Evolutionary conservation across 2,113 vertebrate species (phyloP).

Genomic region (Elanus axillaris): DNA sequence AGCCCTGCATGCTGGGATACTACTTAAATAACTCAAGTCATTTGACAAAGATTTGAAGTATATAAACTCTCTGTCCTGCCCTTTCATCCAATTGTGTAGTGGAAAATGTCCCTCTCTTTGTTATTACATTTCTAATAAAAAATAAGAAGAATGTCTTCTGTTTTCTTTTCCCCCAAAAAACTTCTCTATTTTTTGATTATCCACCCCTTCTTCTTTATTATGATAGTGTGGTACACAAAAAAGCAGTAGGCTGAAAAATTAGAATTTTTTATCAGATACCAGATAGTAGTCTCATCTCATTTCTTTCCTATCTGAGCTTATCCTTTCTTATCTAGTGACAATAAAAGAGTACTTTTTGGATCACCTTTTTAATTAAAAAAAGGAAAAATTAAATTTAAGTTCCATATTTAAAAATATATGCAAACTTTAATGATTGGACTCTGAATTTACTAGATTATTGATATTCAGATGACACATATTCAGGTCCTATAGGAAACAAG

Average conservation of each 20-base stretch:
- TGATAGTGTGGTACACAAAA: not conserved
- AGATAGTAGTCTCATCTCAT: not conserved
- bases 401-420: not conserved
- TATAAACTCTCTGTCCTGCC: not conserved
- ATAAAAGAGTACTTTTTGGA: not conserved
- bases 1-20: not conserved
- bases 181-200: not conserved
- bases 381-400: not conserved
- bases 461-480: not conserved
- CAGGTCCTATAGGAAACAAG: not conserved
- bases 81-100: not conserved
- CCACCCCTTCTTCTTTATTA: not conserved
- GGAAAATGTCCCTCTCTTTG: not conserved
- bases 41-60: not conserved
- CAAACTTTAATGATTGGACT: not conserved
- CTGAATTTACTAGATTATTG: not conserved
- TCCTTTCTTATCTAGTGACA: not conserved
- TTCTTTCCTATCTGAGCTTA: not conserved
- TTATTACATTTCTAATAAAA: not conserved
- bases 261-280: not conserved
- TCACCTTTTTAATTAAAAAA: not conserved
- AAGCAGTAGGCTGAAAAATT: not conserved
- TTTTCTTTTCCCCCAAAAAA: not conserved
- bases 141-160: not conserved
- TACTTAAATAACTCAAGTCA: not conserved